Percentiles rank a stretch among this genome's conserved stretches.
phyloP scores from a whole-genome alignment of 2,797 vertebrate species.

The Picus viridis region DNA sequence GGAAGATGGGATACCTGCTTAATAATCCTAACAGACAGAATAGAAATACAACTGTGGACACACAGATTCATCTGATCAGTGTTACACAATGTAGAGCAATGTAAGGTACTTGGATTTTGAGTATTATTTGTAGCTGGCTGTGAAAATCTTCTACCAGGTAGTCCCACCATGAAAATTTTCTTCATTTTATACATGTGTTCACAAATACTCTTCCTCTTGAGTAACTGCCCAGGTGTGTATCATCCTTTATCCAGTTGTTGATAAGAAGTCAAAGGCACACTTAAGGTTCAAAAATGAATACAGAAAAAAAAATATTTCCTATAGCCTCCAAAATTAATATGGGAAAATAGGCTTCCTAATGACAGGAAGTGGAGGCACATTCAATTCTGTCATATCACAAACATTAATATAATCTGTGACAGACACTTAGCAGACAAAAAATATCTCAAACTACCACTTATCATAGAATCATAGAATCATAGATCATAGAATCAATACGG shows the following conservation, averaged over 20 bases:
- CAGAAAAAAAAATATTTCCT: background rate
- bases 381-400: background rate
- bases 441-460: background rate
- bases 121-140: background rate
- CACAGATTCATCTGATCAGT: background rate
- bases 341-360: background rate
- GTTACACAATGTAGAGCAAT: background rate
- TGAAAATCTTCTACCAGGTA: background rate
- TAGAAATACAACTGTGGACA: background rate
- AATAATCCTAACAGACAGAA: background rate
- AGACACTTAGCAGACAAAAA: background rate
- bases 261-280: background rate
- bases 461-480: too few relatives aligned
- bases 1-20: background rate
- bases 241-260: background rate
- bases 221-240: background rate
- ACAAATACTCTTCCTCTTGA: background rate
- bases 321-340: background rate
- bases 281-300: background rate
- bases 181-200: fast-evolving
- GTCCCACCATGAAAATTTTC: fast-evolving
- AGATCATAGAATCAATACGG: too few relatives aligned
- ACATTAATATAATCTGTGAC: background rate
- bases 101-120: background rate
- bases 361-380: background rate